Conservation (phyloP, 2,888 invertebrate genomes). For the Xestia xanthographa region DNA sequence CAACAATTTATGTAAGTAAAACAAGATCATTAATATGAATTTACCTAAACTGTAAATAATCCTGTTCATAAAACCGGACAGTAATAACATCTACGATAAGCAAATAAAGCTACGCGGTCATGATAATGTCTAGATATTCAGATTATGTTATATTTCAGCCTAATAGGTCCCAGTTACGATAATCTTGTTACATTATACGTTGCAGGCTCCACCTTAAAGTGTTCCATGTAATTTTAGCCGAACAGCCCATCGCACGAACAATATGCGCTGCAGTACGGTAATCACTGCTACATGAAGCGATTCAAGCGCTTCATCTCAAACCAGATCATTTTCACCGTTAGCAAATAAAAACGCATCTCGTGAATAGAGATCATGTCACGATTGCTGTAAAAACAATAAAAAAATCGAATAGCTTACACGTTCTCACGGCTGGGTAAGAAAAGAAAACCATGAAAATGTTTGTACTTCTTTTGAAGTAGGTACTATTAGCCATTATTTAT, state of each 20-base stretch:
- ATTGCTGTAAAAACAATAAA: slow-evolving; percentile 54
- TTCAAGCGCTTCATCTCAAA: slow-evolving; percentile 36
- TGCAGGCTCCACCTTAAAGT: slow-evolving; percentile 20
- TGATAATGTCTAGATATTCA: slow-evolving; percentile 11
- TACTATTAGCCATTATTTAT: slow-evolving; percentile 45
- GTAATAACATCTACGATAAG: slow-evolving; percentile 19
- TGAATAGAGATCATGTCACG: slow-evolving; percentile 55
- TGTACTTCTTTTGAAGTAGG: neutral
- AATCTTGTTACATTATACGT: slow-evolving; percentile 40
- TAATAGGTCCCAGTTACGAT: slow-evolving; percentile 25
- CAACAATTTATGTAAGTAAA: slow-evolving; percentile 7
- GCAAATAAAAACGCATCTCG: slow-evolving; percentile 53
- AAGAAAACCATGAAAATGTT: slow-evolving; percentile 48
- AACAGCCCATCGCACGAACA: slow-evolving; percentile 35
- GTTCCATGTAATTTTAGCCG: slow-evolving; percentile 31
- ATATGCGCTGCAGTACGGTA: slow-evolving; percentile 27
- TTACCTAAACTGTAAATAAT: slow-evolving; percentile 6
- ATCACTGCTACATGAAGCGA: slow-evolving; percentile 41
- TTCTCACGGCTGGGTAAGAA: slow-evolving; percentile 42
- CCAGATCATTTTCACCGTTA: slow-evolving; percentile 56
- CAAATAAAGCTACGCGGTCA: slow-evolving; percentile 15
- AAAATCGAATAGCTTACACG: slow-evolving; percentile 35
- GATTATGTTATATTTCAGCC: slow-evolving; percentile 27
- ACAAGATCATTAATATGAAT: slow-evolving; percentile 14
- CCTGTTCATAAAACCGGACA: neutral